phyloP scores from a whole-genome alignment of 2,113 vertebrate species.

The Romanogobio albipinnatus region DNA sequence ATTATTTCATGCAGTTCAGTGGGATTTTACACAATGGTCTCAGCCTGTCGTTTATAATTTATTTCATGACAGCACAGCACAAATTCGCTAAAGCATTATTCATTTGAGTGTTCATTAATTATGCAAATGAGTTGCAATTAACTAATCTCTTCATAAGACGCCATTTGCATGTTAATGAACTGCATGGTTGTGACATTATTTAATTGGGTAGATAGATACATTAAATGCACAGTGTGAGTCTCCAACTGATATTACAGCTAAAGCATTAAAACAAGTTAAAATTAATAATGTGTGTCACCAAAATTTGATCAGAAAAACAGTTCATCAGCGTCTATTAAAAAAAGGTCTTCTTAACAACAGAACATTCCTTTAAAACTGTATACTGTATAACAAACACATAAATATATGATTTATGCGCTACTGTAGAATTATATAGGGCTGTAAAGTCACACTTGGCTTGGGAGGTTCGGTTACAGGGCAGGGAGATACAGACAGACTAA shows the following conservation, averaged over 20 bases:
- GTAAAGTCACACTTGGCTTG: background rate
- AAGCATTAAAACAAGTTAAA: conserved; percentile 10
- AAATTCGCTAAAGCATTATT: conserved; percentile 91
- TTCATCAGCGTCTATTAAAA: background rate
- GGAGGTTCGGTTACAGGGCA: background rate
- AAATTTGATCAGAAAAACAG: conserved; percentile 25
- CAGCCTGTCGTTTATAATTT: conserved; percentile 91
- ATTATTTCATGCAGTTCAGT: conserved; percentile 83
- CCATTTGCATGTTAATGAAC: conserved; percentile 94
- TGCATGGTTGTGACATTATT: conserved; percentile 88
- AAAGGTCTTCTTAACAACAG: background rate
- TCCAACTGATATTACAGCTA: conserved; percentile 43
- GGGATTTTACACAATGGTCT: conserved; percentile 78
- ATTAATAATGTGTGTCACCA: conserved; percentile 28
- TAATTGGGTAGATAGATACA: conserved; percentile 90
- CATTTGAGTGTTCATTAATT: conserved; percentile 96
- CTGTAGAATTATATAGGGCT: background rate
- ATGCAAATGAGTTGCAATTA: conserved; percentile 95
- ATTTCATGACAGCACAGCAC: conserved; percentile 87
- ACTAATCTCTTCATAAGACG: conserved; percentile 90
- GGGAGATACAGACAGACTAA: conserved; percentile 13
- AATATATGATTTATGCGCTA: background rate
- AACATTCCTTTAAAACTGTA: background rate
- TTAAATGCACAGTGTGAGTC: conserved; percentile 64
- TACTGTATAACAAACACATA: background rate